Evolutionary conservation across 2,888 invertebrate species (phyloP).

Genomic region (Agonopterix arenella): DNA sequence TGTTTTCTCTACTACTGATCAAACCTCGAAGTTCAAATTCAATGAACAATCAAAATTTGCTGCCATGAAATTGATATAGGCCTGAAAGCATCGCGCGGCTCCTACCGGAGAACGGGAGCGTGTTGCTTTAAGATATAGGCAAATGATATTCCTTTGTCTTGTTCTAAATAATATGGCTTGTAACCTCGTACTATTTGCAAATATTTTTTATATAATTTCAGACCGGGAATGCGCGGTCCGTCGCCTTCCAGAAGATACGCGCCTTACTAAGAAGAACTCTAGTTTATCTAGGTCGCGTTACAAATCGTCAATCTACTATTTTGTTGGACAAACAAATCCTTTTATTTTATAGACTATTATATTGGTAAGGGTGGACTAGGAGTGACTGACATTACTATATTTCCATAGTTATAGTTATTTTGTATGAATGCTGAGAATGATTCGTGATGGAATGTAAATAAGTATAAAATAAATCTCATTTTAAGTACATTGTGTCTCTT

Average conservation of each 20-base stretch:
- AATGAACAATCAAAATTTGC: too few relatives aligned
- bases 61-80: too few relatives aligned
- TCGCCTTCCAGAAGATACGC: conserved; percentile 91
- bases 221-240: conserved; percentile 87
- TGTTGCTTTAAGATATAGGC: too few relatives aligned
- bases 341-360: conserved; percentile 42
- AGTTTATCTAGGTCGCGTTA: conserved; percentile 21
- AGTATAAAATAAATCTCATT: conserved; percentile 57
- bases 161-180: too few relatives aligned
- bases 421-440: conserved; percentile 33
- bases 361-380: conserved; percentile 21
- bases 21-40: too few relatives aligned
- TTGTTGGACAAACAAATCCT: conserved; percentile 35
- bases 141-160: too few relatives aligned
- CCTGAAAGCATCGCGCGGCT: too few relatives aligned
- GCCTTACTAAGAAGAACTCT: conserved; percentile 79
- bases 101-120: too few relatives aligned
- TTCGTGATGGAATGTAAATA: conserved; percentile 53
- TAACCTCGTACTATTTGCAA: too few relatives aligned
- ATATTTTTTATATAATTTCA: conserved; percentile 51
- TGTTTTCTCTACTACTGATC: too few relatives aligned
- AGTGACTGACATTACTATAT: conserved; percentile 43
- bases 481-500: conserved; percentile 40
- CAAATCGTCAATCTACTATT: conserved; percentile 21
- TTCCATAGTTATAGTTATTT: conserved; percentile 32